phyloP scores from a whole-genome alignment of 2,113 vertebrate species.

The Grantiella picta region DNA sequence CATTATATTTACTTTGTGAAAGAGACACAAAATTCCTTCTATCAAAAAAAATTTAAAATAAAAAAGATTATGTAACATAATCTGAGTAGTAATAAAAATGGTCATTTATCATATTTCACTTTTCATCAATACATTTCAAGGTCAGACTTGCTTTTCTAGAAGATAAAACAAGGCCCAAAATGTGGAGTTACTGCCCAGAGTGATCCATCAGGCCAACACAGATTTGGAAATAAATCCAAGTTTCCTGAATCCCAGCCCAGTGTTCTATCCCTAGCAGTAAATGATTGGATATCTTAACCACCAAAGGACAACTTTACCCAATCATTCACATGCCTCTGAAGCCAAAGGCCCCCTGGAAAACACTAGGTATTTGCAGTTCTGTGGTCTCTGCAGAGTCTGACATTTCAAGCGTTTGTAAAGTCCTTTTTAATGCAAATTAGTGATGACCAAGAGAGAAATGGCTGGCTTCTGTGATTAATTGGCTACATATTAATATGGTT shows the following conservation, averaged over 20 bases:
- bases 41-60: not conserved
- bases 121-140: not conserved
- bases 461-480: not conserved
- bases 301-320: not conserved
- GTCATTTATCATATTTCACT: not conserved
- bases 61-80: not conserved
- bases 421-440: not conserved
- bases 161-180: not conserved
- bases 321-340: not conserved
- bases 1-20: not conserved
- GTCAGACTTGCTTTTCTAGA: not conserved
- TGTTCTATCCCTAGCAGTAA: not conserved
- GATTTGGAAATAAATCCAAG: not conserved
- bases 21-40: not conserved
- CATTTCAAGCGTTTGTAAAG: not conserved
- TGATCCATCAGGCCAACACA: not conserved
- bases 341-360: not conserved
- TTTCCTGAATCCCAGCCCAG: slow-evolving; percentile 1
- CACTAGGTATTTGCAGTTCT: not conserved
- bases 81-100: not conserved
- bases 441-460: not conserved
- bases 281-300: not conserved
- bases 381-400: not conserved
- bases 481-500: not conserved
- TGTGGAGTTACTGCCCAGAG: not conserved